phyloP scores from a whole-genome alignment of 2,113 vertebrate genomes.

The Tursiops truncatus region DNA sequence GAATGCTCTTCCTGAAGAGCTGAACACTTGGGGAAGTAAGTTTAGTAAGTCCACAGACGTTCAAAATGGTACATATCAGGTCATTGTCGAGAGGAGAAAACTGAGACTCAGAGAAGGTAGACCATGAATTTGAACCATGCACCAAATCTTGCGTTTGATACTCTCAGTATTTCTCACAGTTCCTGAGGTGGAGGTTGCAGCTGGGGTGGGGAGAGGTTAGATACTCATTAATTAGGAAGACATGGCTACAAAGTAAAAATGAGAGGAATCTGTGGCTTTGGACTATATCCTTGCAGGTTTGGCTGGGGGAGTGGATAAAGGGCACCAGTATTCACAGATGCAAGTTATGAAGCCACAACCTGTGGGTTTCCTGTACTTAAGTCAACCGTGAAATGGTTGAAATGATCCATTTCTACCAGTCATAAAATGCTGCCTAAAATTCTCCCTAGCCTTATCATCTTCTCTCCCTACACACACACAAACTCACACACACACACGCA shows the following conservation, averaged over 20 bases:
- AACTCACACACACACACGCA: background rate
- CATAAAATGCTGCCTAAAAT: background rate
- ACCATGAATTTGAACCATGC: background rate
- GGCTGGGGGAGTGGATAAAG: background rate
- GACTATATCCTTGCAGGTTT: background rate
- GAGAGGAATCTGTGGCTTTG: background rate
- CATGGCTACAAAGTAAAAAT: background rate
- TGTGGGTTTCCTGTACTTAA: background rate
- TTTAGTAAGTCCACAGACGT: background rate
- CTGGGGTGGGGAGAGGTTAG: rapidly evolving
- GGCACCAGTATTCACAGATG: background rate
- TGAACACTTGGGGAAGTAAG: background rate
- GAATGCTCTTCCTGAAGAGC: background rate
- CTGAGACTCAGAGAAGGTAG: background rate
- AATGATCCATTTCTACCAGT: background rate
- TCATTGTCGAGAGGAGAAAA: background rate
- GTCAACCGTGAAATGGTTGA: background rate
- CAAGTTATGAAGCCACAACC: background rate
- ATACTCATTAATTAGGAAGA: background rate
- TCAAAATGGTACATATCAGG: background rate
- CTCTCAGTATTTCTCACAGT: background rate
- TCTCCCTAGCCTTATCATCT: background rate
- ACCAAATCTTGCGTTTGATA: background rate
- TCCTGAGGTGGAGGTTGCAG: background rate
- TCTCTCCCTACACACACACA: background rate